Percentiles rank a stretch among this genome's conserved stretches.
Conservation (phyloP, 2,888 invertebrate genomes). For the Erannis defoliaria region DNA sequence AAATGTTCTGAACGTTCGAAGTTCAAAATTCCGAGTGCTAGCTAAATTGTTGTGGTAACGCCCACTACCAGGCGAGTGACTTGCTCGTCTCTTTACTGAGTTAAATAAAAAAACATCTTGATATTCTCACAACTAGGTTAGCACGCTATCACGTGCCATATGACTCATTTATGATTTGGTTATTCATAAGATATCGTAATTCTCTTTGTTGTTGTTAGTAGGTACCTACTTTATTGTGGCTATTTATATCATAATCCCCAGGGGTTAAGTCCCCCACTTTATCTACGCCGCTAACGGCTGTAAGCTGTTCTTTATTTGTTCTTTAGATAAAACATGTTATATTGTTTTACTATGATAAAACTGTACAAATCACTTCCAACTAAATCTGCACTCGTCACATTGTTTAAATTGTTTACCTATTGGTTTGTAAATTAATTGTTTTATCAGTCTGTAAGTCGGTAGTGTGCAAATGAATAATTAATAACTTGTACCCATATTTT, state of each 20-base stretch:
- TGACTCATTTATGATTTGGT: slow-evolving; percentile 1
- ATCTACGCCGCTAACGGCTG: slow-evolving; percentile 9
- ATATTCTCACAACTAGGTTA: slow-evolving; percentile 1
- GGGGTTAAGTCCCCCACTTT: slow-evolving; percentile 13
- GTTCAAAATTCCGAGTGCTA: no score
- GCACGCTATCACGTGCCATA: background rate
- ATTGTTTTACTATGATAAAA: background rate
- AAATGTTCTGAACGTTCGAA: no score
- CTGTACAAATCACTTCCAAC: background rate
- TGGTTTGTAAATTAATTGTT: background rate
- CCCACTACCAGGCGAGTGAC: no score
- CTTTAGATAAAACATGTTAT: background rate
- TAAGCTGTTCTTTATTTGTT: slow-evolving; percentile 12
- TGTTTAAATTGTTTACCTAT: background rate
- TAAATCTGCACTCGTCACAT: background rate
- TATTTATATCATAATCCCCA: slow-evolving; percentile 17
- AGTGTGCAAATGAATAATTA: background rate
- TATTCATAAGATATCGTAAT: background rate
- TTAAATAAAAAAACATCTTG: no score
- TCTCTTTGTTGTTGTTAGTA: slow-evolving; percentile 13
- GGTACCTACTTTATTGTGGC: slow-evolving; percentile 11
- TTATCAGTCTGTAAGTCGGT: background rate
- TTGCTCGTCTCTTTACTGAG: no score
- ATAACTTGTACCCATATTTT: background rate
- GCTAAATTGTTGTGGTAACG: no score